A percentile compares a stretch with the other conserved stretches of the same genome.
Evolutionary conservation across 2,797 vertebrate species (phyloP).

Genomic region (Sebastes taczanowskii): DNA sequence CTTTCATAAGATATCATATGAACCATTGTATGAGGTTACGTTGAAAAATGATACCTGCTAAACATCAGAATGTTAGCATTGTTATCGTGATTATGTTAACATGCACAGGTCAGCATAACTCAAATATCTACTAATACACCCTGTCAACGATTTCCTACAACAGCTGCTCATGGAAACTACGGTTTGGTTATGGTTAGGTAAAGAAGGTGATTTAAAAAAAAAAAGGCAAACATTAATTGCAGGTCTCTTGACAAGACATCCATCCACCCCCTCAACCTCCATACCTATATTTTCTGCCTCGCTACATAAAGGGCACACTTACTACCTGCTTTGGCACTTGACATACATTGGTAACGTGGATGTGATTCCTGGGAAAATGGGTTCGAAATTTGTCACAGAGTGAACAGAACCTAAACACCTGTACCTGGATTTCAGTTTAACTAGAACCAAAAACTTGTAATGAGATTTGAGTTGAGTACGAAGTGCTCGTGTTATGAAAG

Average conservation of each 20-base stretch:
- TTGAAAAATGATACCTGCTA: background rate
- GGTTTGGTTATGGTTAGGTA: background rate
- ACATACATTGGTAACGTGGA: background rate
- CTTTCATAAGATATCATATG: background rate
- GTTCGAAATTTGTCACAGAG: background rate
- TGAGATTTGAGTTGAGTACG: background rate
- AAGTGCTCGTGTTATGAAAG: background rate
- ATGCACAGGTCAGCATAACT: background rate
- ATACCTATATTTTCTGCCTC: background rate
- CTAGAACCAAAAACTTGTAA: background rate
- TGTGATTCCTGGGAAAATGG: background rate
- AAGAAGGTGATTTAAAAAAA: background rate
- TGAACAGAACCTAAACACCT: background rate
- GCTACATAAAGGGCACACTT: background rate
- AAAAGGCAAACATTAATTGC: background rate
- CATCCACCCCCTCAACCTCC: background rate
- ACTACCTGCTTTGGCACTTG: background rate
- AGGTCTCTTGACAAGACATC: background rate
- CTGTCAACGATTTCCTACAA: background rate
- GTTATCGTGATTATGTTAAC: background rate
- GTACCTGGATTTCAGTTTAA: background rate
- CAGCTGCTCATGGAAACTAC: background rate
- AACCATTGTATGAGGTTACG: background rate
- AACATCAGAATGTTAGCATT: background rate
- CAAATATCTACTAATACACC: background rate